These are phyloP conservation scores for Andrena bucephala DNA, from an alignment of 2,888 invertebrate genomes.

Conservation along the genomic window DNA sequence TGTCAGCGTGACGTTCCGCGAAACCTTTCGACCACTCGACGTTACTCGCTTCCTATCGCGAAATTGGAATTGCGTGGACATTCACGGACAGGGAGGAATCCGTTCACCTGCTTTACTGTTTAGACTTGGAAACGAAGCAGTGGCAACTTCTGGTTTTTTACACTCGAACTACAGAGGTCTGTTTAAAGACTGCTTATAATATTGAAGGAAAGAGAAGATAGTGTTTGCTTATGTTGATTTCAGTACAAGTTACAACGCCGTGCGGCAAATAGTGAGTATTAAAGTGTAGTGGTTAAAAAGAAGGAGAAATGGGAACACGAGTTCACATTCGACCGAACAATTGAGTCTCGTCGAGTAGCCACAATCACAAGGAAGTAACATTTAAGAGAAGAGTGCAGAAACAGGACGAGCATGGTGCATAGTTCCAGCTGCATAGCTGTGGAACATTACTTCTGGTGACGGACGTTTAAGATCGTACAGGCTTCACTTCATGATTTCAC, in stretches of 20 bases:
- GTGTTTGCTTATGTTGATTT: too few relatives aligned
- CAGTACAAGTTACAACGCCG: too few relatives aligned
- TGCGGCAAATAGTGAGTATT: neutral
- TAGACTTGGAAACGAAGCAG: neutral
- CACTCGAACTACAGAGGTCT: too few relatives aligned
- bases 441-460: slow-evolving; percentile 31
- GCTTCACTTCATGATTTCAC: slow-evolving; percentile 10
- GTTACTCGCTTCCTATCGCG: slow-evolving; percentile 20
- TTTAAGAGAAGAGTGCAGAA: slow-evolving; percentile 55
- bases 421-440: slow-evolving; percentile 38
- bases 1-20: slow-evolving; percentile 41
- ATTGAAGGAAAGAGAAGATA: too few relatives aligned
- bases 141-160: too few relatives aligned
- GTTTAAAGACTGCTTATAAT: too few relatives aligned
- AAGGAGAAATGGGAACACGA: neutral
- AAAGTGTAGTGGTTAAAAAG: neutral
- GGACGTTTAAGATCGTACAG: slow-evolving; percentile 39
- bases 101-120: neutral
- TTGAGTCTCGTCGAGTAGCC: slow-evolving; percentile 25
- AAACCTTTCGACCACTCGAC: slow-evolving; percentile 39
- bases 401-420: slow-evolving; percentile 49
- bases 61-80: slow-evolving; percentile 30
- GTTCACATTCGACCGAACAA: neutral
- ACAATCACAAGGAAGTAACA: slow-evolving; percentile 20
- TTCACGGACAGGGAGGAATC: neutral